Conservation (phyloP, 2,113 vertebrate genomes). For the Zapornia atra region DNA sequence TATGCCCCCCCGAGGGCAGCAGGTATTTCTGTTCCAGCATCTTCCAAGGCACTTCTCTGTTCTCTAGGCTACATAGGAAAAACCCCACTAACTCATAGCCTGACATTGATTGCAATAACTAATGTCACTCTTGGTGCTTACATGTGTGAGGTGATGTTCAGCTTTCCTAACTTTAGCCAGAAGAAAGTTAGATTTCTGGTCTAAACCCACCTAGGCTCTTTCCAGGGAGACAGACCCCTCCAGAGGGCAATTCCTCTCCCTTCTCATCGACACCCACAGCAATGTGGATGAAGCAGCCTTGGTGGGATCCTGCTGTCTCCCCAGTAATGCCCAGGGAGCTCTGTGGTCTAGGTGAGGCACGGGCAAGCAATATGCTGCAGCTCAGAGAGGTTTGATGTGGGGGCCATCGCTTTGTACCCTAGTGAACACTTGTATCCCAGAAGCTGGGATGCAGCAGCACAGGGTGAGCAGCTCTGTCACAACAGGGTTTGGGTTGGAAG, state of each 20-base stretch:
- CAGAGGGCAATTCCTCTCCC: background rate
- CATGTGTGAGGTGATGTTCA: background rate
- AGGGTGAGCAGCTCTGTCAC: background rate
- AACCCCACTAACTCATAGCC: background rate
- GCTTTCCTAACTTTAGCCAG: background rate
- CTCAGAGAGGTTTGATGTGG: background rate
- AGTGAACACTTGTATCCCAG: rapidly evolving
- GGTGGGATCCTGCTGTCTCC: background rate
- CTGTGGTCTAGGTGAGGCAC: background rate
- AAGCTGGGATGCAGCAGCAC: background rate
- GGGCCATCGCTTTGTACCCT: rapidly evolving
- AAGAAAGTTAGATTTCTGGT: background rate
- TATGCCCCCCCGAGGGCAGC: background rate
- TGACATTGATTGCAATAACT: background rate
- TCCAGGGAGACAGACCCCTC: background rate
- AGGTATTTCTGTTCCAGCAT: slow-evolving; percentile 4
- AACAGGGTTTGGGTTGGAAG: background rate
- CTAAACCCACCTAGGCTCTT: background rate
- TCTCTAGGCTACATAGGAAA: background rate
- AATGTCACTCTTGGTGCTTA: background rate
- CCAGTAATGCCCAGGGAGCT: background rate
- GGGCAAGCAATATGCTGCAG: rapidly evolving
- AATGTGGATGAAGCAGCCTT: rapidly evolving
- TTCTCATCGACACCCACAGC: rapidly evolving
- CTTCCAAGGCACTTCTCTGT: background rate